Evolutionary conservation across 2,797 vertebrate species (phyloP).

Genomic region (Caiman crocodilus): DNA sequence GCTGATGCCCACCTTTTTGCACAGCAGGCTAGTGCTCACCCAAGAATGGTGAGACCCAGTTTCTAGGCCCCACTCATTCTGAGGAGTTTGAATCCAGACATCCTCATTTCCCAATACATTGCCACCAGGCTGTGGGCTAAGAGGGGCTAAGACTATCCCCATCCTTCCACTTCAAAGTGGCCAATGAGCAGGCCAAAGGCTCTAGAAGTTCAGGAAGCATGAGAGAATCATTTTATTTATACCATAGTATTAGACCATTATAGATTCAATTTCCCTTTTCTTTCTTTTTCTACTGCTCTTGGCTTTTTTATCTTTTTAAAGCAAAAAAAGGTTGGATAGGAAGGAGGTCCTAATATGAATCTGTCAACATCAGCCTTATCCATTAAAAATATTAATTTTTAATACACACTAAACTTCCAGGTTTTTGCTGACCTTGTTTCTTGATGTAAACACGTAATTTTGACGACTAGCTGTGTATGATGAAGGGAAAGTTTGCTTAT

Average conservation of each 20-base stretch:
- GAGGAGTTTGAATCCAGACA: too few relatives aligned
- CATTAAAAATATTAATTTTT: neutral
- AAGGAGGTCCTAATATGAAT: neutral
- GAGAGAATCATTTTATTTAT: neutral
- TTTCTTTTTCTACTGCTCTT: neutral
- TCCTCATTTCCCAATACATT: too few relatives aligned
- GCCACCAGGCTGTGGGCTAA: too few relatives aligned
- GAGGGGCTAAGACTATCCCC: too few relatives aligned
- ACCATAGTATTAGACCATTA: neutral
- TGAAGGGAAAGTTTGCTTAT: neutral
- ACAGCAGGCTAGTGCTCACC: too few relatives aligned
- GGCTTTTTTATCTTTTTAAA: neutral
- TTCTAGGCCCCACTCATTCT: too few relatives aligned
- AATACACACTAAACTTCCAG: neutral
- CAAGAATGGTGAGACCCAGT: too few relatives aligned
- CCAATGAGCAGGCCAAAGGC: too few relatives aligned
- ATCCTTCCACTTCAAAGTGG: too few relatives aligned
- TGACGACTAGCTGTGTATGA: neutral
- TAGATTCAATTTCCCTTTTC: neutral
- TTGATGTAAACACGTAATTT: neutral
- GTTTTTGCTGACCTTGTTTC: neutral
- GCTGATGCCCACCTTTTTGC: too few relatives aligned
- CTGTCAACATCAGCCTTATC: neutral
- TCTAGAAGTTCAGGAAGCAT: too few relatives aligned
- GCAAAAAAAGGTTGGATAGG: neutral